These are phyloP conservation scores for Drosophila simulans DNA, from an alignment of 1,140 invertebrate genomes.

Conservation along the genomic window DNA sequence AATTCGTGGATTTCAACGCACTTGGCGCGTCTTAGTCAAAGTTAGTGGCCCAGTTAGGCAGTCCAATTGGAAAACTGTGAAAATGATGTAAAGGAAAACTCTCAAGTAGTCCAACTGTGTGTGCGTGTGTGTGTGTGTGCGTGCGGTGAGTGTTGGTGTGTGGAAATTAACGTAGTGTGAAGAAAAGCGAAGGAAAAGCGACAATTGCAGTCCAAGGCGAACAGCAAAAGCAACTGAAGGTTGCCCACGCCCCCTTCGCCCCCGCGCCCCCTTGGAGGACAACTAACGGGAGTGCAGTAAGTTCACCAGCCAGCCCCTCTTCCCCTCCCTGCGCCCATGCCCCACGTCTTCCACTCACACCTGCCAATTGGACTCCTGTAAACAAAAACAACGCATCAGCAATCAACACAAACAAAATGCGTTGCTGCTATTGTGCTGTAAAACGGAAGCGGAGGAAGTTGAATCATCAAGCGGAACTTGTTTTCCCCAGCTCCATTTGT, in stretches of 20 bases:
- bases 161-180: slow-evolving; percentile 75
- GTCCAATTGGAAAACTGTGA: slow-evolving; percentile 4
- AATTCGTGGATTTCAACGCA: not conserved
- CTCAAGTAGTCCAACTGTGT: slow-evolving; percentile 36
- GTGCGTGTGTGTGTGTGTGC: slow-evolving; percentile 12
- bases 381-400: slow-evolving; percentile 54
- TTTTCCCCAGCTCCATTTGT: slow-evolving; percentile 48
- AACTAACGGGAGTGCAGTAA: slow-evolving; percentile 29
- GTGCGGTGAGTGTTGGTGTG: slow-evolving; percentile 53
- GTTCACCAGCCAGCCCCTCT: not conserved
- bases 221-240: slow-evolving; percentile 44
- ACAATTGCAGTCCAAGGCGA: slow-evolving; percentile 57
- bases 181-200: slow-evolving; percentile 53
- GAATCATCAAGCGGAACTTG: slow-evolving; percentile 79
- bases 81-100: slow-evolving; percentile 54
- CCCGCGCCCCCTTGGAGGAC: slow-evolving; percentile 12
- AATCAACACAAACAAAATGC: slow-evolving; percentile 52
- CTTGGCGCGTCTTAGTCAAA: not conserved
- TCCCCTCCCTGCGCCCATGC: not conserved
- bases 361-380: slow-evolving; percentile 44
- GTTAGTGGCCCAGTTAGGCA: not conserved
- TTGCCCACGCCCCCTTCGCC: slow-evolving; percentile 8
- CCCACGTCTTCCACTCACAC: not conserved
- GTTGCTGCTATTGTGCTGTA: slow-evolving; percentile 4
- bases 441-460: slow-evolving; percentile 60